phyloP scores from a whole-genome alignment of 2,113 vertebrate species.

The Myotis lucifugus region DNA sequence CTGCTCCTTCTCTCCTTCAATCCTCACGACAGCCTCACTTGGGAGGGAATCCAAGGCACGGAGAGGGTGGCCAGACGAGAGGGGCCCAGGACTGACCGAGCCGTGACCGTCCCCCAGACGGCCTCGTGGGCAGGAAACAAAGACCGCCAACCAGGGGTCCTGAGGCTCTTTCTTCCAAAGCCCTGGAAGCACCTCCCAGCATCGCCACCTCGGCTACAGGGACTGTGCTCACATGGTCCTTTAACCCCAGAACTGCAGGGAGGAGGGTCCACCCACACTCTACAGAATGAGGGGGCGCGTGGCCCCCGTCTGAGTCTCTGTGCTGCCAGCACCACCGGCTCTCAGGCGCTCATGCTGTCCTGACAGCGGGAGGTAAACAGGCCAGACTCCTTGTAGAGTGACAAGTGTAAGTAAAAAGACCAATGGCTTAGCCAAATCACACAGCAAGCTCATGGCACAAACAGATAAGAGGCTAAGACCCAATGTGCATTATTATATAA shows the following conservation, averaged over 20 bases:
- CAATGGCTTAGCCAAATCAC: neutral
- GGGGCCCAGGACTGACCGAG: neutral
- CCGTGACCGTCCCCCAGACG: accelerated
- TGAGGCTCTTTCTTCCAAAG: too few relatives aligned
- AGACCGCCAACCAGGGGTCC: too few relatives aligned
- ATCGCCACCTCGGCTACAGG: neutral
- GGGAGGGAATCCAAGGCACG: neutral
- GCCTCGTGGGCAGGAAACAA: neutral
- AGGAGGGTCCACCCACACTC: neutral
- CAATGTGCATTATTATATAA: accelerated
- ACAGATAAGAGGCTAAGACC: too few relatives aligned
- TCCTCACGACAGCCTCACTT: neutral
- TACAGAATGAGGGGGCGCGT: neutral
- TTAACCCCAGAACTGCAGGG: neutral
- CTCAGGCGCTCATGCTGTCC: neutral
- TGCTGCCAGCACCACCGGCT: neutral
- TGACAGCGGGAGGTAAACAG: accelerated
- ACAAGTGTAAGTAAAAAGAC: neutral
- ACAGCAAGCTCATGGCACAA: neutral
- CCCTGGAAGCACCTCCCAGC: too few relatives aligned
- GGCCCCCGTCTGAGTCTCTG: neutral
- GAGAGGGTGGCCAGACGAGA: neutral
- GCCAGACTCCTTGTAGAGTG: neutral
- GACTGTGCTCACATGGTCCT: neutral
- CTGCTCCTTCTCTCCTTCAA: too few relatives aligned